Percentiles rank a stretch among this genome's conserved stretches.
Evolutionary conservation across 2,113 vertebrate species (phyloP).

Genomic region (Phycodurus eques): DNA sequence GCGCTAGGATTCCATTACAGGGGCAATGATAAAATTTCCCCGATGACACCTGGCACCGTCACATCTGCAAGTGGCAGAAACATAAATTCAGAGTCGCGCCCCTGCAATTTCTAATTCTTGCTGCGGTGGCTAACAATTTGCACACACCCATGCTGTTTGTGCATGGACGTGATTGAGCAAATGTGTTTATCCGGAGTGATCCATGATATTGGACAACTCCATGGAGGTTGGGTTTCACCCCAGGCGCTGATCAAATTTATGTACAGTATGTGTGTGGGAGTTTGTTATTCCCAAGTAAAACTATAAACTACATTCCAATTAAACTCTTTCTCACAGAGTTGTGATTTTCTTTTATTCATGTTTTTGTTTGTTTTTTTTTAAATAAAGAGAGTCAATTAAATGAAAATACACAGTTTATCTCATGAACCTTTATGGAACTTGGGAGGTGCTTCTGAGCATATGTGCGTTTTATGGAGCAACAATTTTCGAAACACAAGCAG

Average conservation of each 20-base stretch:
- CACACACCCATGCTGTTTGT: slow-evolving; percentile 18
- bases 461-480: not conserved
- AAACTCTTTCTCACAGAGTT: not conserved
- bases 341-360: not conserved
- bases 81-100: slow-evolving; percentile 55
- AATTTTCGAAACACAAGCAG: not conserved
- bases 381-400: slow-evolving; percentile 7
- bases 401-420: slow-evolving; percentile 10
- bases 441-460: slow-evolving; percentile 1
- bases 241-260: not conserved
- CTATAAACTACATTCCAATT: slow-evolving; percentile 7
- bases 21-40: slow-evolving; percentile 63
- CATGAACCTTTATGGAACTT: slow-evolving; percentile 29
- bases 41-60: slow-evolving; percentile 57
- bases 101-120: slow-evolving; percentile 65
- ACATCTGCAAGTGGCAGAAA: slow-evolving; percentile 57
- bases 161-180: slow-evolving; percentile 16
- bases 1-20: slow-evolving; percentile 65
- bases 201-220: slow-evolving; percentile 30
- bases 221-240: slow-evolving; percentile 36
- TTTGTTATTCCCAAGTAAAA: not conserved
- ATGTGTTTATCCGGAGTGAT: slow-evolving; percentile 51
- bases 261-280: not conserved
- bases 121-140: slow-evolving; percentile 44
- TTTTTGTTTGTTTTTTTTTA: too few relatives aligned